A percentile compares a stretch with the other conserved stretches of the same genome.
Conservation (phyloP, 2,888 invertebrate species). For the Orthosia gracilis region DNA sequence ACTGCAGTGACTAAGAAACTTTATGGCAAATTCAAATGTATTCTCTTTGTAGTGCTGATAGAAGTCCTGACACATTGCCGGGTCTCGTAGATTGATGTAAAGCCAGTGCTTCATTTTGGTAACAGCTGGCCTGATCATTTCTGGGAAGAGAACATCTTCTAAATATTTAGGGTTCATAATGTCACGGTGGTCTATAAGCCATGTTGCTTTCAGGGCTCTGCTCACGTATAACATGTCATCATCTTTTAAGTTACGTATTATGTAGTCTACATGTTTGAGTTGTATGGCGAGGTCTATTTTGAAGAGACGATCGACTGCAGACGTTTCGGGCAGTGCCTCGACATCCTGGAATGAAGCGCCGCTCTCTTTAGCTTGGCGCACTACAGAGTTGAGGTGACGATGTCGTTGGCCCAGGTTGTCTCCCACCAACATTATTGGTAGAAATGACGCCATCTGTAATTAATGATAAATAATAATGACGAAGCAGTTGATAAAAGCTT, state of each 20-base stretch:
- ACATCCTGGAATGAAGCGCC: conserved; percentile 54
- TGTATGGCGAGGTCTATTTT: conserved; percentile 81
- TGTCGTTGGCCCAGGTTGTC: conserved; percentile 76
- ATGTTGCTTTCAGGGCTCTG: conserved; percentile 77
- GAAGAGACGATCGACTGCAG: conserved; percentile 77
- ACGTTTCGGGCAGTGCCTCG: conserved; percentile 66
- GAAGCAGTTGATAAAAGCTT: background rate
- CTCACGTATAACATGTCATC: conserved; percentile 82
- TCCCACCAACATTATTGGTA: conserved; percentile 73
- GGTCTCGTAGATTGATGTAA: conserved; percentile 66
- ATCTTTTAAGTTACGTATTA: conserved; percentile 76
- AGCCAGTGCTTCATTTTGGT: conserved; percentile 77
- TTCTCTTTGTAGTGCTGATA: conserved; percentile 74
- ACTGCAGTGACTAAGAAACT: conserved; percentile 76
- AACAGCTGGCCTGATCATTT: conserved; percentile 78
- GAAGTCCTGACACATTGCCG: conserved; percentile 74
- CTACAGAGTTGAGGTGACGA: conserved; percentile 72
- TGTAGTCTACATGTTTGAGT: conserved; percentile 74
- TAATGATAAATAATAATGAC: background rate
- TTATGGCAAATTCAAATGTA: conserved; percentile 71
- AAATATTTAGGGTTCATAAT: conserved; percentile 78
- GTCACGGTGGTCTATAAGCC: conserved; percentile 76
- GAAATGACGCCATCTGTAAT: conserved; percentile 66
- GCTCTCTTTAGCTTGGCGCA: conserved; percentile 60
- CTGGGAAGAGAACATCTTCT: conserved; percentile 76